Conservation (phyloP, 2,888 invertebrate genomes). For the Catocala nupta region DNA sequence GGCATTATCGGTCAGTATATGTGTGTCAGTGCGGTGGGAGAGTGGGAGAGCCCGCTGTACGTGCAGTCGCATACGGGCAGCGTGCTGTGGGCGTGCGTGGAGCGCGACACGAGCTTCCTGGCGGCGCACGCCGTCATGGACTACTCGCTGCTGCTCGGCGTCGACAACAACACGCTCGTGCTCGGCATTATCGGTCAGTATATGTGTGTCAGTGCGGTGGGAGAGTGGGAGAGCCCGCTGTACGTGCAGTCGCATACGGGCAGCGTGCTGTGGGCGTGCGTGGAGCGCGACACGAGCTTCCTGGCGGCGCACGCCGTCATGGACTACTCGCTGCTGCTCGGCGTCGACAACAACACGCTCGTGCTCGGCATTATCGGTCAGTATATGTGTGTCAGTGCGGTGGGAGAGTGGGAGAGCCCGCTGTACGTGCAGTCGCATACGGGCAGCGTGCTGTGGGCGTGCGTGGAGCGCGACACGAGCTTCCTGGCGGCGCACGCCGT, state of each 20-base stretch:
- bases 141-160: constrained; percentile 98
- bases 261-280: constrained; percentile 94
- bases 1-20: constrained; percentile 99
- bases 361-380: constrained; percentile 98
- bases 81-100: constrained; percentile 95
- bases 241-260: constrained; percentile 96
- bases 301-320: constrained; percentile 96
- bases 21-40: too few species aligned
- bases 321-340: constrained; percentile 99
- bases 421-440: constrained; percentile 95
- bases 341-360: constrained; percentile 93
- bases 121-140: constrained; percentile 98
- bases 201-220: too few species aligned
- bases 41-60: constrained; percentile 95
- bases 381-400: constrained; percentile 20
- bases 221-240: constrained; percentile 93
- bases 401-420: constrained; percentile 87
- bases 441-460: constrained; percentile 95
- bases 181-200: constrained; percentile 96
- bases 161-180: constrained; percentile 94
- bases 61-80: constrained; percentile 95
- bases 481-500: constrained; percentile 96
- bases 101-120: constrained; percentile 96
- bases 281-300: constrained; percentile 97
- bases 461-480: constrained; percentile 95